These are phyloP conservation scores for Salvelinus namaycush DNA, from an alignment of 2,113 vertebrate species.

Conservation along the genomic window DNA sequence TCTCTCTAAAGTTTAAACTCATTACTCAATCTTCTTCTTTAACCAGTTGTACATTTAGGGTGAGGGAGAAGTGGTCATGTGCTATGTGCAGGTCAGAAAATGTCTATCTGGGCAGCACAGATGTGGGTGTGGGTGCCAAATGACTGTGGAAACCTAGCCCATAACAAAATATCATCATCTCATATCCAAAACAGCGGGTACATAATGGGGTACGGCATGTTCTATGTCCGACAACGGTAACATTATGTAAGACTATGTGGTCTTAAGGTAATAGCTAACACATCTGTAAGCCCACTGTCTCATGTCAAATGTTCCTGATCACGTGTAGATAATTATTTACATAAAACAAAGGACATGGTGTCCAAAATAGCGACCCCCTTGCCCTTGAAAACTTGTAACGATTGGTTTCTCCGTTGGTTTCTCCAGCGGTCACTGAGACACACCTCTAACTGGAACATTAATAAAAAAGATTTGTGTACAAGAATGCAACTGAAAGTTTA, in stretches of 20 bases:
- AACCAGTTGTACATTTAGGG: background rate
- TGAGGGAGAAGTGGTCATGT: conserved; percentile 14
- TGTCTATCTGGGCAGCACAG: conserved; percentile 8
- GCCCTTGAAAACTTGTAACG: background rate
- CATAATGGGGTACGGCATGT: conserved; percentile 23
- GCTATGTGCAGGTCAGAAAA: conserved; percentile 26
- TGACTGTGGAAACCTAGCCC: conserved; percentile 47
- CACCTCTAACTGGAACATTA: background rate
- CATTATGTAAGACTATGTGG: conserved; percentile 37
- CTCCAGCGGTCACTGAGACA: background rate
- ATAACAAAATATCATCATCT: conserved; percentile 44
- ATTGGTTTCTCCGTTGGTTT: no score
- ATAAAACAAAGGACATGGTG: background rate
- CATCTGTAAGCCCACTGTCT: background rate
- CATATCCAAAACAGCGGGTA: conserved; percentile 55
- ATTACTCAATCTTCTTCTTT: background rate
- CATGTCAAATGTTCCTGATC: background rate
- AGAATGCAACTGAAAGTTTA: conserved; percentile 31
- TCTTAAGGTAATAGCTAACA: background rate
- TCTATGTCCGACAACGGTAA: conserved; percentile 16
- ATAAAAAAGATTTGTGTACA: background rate
- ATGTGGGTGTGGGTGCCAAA: conserved; percentile 14
- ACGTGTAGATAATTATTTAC: background rate
- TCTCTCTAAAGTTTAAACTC: no score
- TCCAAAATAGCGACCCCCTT: background rate